Conservation (phyloP, 2,888 invertebrate species). For the Cactoblastis cactorum region DNA sequence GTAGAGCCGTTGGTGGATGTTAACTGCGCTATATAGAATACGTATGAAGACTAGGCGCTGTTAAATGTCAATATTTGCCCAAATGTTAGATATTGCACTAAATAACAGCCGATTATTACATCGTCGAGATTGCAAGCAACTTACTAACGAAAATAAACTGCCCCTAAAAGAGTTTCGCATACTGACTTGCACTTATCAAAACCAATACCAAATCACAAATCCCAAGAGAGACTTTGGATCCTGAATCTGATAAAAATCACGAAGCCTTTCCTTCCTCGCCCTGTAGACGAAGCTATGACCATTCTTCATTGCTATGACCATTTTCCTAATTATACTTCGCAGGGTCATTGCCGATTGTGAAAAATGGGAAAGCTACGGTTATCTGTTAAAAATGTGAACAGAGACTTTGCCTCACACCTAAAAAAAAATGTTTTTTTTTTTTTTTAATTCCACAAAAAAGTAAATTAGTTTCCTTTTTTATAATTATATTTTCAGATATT, state of each 20-base stretch:
- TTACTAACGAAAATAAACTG: not conserved
- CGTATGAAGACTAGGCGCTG: not conserved
- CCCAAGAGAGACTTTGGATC: not conserved
- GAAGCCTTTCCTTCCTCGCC: not conserved
- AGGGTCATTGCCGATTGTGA: too few relatives aligned
- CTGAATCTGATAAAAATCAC: not conserved
- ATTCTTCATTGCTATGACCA: too few relatives aligned
- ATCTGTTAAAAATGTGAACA: too few relatives aligned
- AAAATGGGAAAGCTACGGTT: too few relatives aligned
- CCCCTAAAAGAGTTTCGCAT: not conserved
- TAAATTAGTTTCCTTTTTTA: too few relatives aligned
- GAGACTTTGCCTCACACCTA: not conserved
- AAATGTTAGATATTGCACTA: not conserved
- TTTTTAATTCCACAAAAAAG: too few relatives aligned
- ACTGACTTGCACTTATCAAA: not conserved
- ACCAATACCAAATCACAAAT: not conserved
- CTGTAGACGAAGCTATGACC: not conserved
- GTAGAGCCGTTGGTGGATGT: not conserved
- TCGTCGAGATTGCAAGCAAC: not conserved
- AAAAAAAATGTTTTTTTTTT: too few relatives aligned
- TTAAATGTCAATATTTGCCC: not conserved
- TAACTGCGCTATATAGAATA: not conserved
- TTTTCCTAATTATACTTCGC: too few relatives aligned
- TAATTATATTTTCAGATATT: too few relatives aligned
- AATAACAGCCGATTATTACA: not conserved